Base-by-base conservation (phyloP, 2,888 invertebrate genomes). In the Cerastis leucographa region DNA sequence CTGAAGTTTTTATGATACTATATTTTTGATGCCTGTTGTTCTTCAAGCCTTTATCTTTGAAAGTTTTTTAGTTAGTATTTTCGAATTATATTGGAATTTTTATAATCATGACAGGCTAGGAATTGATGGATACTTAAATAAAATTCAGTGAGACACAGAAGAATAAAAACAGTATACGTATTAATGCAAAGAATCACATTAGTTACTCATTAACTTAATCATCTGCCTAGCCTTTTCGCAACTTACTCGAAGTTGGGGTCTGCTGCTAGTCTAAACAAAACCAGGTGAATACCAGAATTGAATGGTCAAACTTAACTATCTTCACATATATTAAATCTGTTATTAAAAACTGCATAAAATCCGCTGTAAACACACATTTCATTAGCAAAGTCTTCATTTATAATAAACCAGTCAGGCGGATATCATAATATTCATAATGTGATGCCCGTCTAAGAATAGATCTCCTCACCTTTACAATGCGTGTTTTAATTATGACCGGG, bases 1-100 rank as follows among this genome's bases (percentile, higher is more conserved):
- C 14, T 59, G 29, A 78, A 84, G 78, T 87, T 87, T 88, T 81
- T 74, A 87, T 77, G 56, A 73, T 78, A 73, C 70, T 75, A 72
- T 73, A 86, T 76, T 78, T 88, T 80, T 73, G 67, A 80, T 73
- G 78, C 49, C 49, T 67, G 74, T 66, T 71, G 75, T 88, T 75
- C 35, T 77, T 69, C 54, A 78, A 85, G 68, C 73, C 72, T 71
- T 80, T 75, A 77, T 76, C 70, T 72, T 76, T 46, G 17, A 68
- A 81, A 78, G 73, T 71, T 86, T 71, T 62, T 75, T 68, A 77
- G 75, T 77, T 64, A 2, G 9, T 76, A 71, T 68, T 56, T 76
- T 44, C 22, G 25, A 70, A 66, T 71, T 71, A 62, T 78, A 66
- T 64, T 71, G 51, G 42, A 25, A 22, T 69, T 42, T 72, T 54